These are phyloP conservation scores for Callaeas wilsoni DNA, from an alignment of 2,113 vertebrate genomes.

Conservation along the genomic window DNA sequence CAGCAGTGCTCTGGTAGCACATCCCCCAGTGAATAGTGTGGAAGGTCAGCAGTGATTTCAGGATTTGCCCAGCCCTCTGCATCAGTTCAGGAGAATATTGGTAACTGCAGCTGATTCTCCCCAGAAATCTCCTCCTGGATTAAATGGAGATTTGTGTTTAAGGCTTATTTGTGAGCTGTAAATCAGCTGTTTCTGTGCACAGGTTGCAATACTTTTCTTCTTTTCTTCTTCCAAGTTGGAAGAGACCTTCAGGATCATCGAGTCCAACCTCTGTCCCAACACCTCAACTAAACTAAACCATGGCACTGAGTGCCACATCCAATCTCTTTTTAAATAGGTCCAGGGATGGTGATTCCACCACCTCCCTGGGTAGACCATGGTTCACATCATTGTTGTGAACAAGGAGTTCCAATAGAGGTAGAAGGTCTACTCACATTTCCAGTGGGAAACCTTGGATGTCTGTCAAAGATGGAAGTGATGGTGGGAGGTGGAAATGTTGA, in stretches of 20 bases:
- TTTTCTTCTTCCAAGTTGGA: no score
- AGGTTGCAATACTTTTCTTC: not conserved
- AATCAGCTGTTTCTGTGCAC: not conserved
- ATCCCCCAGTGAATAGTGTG: rapidly evolving
- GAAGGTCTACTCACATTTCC: not conserved
- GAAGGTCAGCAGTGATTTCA: not conserved
- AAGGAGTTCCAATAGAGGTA: not conserved
- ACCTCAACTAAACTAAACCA: no score
- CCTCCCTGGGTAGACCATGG: no score
- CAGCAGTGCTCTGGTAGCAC: not conserved
- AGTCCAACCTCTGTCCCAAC: no score
- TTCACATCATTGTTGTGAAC: not conserved
- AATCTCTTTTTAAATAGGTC: no score
- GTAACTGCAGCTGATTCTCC: not conserved
- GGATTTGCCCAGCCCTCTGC: not conserved
- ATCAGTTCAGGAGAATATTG: not conserved
- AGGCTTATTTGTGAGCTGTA: not conserved
- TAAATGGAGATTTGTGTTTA: not conserved
- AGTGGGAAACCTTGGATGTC: not conserved
- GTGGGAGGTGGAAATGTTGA: not conserved
- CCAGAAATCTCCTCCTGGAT: rapidly evolving
- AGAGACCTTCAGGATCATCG: no score
- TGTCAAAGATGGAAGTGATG: not conserved
- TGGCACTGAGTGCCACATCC: no score
- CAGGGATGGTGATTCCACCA: no score